Percentiles rank a stretch among this genome's conserved stretches.
Conservation (phyloP, 2,888 invertebrate species). For the Tetragonula carbonaria region DNA sequence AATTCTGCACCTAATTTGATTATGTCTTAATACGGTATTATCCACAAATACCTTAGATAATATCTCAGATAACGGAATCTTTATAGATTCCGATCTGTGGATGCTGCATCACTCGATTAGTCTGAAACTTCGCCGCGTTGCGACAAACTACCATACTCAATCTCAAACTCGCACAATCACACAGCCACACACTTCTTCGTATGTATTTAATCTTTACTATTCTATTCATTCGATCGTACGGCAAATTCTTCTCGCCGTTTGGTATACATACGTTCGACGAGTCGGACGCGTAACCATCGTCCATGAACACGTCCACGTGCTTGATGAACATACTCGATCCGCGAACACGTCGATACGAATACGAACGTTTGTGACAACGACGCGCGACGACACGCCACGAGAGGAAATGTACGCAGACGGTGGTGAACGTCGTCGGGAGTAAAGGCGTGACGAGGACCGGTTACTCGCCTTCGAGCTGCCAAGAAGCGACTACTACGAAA, state of each 20-base stretch:
- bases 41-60: not conserved
- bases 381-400: not conserved
- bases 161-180: not conserved
- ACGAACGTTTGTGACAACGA: not conserved
- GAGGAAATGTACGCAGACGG: not conserved
- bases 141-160: not conserved
- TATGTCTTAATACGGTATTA: not conserved
- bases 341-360: not conserved
- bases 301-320: conserved; percentile 72
- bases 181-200: not conserved
- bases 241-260: not conserved
- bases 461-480: conserved; percentile 14
- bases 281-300: conserved; percentile 74
- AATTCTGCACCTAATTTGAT: not conserved
- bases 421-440: not conserved
- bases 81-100: not conserved
- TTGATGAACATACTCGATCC: conserved; percentile 69
- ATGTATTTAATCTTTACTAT: not conserved
- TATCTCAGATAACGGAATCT: not conserved
- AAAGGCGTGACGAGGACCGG: conserved; percentile 39
- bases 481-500: conserved; percentile 29
- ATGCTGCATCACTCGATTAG: not conserved
- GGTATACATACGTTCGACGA: conserved; percentile 63
- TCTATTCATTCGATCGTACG: not conserved
- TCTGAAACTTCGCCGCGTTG: not conserved